These are phyloP conservation scores for Nomada lathburiana DNA, from an alignment of 2,888 invertebrate species.

Conservation along the genomic window DNA sequence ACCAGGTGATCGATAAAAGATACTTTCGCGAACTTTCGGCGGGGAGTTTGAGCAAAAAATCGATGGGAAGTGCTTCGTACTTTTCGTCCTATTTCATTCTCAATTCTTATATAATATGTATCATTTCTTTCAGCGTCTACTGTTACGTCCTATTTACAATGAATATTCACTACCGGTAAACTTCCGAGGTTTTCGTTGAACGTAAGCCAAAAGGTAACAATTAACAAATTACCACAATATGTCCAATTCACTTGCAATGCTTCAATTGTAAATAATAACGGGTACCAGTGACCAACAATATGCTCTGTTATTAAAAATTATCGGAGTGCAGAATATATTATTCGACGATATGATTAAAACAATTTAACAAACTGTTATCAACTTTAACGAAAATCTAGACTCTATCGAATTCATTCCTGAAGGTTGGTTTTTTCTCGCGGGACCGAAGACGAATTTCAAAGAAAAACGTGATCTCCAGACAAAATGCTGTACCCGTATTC, in stretches of 20 bases:
- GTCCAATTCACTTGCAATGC: background rate
- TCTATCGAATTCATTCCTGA: background rate
- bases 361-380: no score
- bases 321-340: no score
- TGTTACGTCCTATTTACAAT: no score
- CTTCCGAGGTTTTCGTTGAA: background rate
- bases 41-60: slow-evolving; percentile 16
- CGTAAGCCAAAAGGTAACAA: no score
- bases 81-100: background rate
- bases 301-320: no score
- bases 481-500: slow-evolving; percentile 5
- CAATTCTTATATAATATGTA: background rate
- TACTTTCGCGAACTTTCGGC: slow-evolving; percentile 24
- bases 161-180: background rate
- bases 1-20: slow-evolving; percentile 43
- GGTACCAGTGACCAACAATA: no score
- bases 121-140: background rate
- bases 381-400: background rate
- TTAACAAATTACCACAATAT: no score
- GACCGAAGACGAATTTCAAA: background rate
- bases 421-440: background rate
- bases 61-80: background rate
- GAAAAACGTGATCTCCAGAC: slow-evolving; percentile 19
- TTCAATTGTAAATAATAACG: background rate
- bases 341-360: no score